Evolutionary conservation across 2,113 vertebrate genomes (phyloP).

Genomic region (Gasterosteus aculeatus): DNA sequence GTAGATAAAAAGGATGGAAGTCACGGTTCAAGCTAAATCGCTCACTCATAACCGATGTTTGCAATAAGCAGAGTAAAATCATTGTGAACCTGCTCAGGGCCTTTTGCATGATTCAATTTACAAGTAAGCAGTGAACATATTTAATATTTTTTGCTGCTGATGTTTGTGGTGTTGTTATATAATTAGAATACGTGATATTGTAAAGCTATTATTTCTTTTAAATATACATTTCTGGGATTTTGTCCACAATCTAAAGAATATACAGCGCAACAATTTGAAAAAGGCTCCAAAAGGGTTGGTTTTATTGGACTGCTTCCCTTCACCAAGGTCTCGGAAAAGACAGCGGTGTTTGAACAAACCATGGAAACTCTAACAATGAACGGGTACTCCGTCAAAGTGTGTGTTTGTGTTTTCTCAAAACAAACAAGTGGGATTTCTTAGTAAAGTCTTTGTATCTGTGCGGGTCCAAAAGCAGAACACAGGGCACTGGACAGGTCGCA

Average conservation of each 20-base stretch:
- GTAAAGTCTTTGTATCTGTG: not conserved
- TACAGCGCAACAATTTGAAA: not conserved
- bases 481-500: slow-evolving; percentile 34
- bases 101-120: not conserved
- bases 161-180: not conserved
- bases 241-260: not conserved
- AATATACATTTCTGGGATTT: not conserved
- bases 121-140: not conserved
- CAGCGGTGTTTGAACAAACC: slow-evolving; percentile 60
- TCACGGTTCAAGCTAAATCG: not conserved
- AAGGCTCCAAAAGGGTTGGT: not conserved
- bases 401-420: slow-evolving; percentile 44
- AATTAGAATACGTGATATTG: not conserved
- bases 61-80: not conserved
- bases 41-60: not conserved
- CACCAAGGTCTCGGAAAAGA: slow-evolving; percentile 36
- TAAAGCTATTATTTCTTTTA: slow-evolving; percentile 2
- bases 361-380: slow-evolving; percentile 69
- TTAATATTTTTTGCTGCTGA: not conserved
- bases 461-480: slow-evolving; percentile 33
- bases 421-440: slow-evolving; percentile 49
- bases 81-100: not conserved
- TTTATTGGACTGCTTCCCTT: slow-evolving; percentile 34
- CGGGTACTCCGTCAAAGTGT: slow-evolving; percentile 32
- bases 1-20: not conserved